Evolutionary conservation across 1,140 invertebrate species (phyloP).

Genomic region (Microplitis mediator): DNA sequence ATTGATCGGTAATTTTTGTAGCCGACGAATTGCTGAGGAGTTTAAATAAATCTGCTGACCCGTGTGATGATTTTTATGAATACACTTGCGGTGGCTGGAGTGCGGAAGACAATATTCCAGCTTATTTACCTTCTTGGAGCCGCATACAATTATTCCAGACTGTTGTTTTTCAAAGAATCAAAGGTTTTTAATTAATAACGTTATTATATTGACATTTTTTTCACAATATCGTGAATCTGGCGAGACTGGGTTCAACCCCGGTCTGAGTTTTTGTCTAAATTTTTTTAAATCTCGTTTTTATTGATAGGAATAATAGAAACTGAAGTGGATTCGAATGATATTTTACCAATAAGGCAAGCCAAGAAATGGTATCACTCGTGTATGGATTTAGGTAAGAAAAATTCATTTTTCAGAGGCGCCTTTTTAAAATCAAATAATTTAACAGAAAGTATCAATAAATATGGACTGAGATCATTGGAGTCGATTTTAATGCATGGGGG

Average conservation of each 20-base stretch:
- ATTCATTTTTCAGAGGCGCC: background rate
- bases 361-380: constrained; percentile 38
- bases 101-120: no score
- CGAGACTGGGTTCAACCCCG: no score
- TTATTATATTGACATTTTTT: no score
- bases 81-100: constrained; percentile 16
- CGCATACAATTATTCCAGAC: background rate
- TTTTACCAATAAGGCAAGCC: constrained; percentile 31
- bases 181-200: background rate
- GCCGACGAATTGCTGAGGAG: constrained; percentile 18
- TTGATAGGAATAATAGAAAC: constrained; percentile 27
- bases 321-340: constrained; percentile 4
- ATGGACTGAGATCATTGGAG: constrained; percentile 30
- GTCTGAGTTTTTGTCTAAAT: background rate
- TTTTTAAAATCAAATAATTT: no score
- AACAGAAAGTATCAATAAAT: constrained; percentile 24
- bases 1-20: background rate
- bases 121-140: no score
- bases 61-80: constrained; percentile 34
- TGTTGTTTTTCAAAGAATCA: constrained; percentile 10
- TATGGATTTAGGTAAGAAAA: constrained; percentile 29
- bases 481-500: constrained; percentile 35
- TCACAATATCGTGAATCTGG: no score
- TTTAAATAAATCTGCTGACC: constrained; percentile 28
- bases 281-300: no score